Percentiles rank a stretch among this genome's conserved stretches.
Conservation (phyloP, 2,888 invertebrate genomes). For the Odontomyia ornata region DNA sequence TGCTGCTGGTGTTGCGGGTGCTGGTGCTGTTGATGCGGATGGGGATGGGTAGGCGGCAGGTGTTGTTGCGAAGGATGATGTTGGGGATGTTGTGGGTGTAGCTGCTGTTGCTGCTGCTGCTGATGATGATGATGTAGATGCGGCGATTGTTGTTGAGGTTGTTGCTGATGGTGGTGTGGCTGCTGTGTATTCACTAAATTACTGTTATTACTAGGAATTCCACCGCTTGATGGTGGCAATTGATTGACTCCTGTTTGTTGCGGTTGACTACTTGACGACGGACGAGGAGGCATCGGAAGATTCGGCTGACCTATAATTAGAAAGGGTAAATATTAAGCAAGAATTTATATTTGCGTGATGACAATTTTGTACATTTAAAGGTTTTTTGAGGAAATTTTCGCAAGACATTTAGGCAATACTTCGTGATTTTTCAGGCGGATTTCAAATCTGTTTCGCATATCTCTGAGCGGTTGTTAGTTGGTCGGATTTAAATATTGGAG, state of each 20-base stretch:
- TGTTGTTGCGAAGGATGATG: conserved; percentile 48
- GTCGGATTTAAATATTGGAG: too few relatives aligned
- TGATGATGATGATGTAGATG: conserved; percentile 56
- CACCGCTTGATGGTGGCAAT: conserved; percentile 53
- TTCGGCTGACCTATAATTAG: conserved; percentile 79
- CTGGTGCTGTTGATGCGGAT: conserved; percentile 45
- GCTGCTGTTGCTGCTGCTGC: conserved; percentile 62
- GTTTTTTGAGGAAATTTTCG: too few relatives aligned
- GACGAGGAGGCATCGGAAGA: conserved; percentile 95
- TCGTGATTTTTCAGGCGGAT: too few relatives aligned
- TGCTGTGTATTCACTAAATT: conserved; percentile 58
- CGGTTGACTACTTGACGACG: conserved; percentile 86
- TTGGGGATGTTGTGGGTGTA: conserved; percentile 55
- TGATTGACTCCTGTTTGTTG: conserved; percentile 67
- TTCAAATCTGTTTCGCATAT: too few relatives aligned
- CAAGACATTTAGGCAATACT: too few relatives aligned
- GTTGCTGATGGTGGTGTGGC: conserved; percentile 51
- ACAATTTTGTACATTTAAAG: too few relatives aligned
- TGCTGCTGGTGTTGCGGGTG: conserved; percentile 56
- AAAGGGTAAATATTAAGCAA: conserved; percentile 8
- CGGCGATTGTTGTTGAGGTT: conserved; percentile 54
- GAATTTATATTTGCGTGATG: too few relatives aligned
- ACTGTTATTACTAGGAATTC: conserved; percentile 49
- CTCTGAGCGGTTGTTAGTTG: too few relatives aligned
- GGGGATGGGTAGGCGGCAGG: conserved; percentile 44